These are phyloP conservation scores for Aplidium turbinatum DNA, from an alignment of 23 tunicate species.

Conservation along the genomic window DNA sequence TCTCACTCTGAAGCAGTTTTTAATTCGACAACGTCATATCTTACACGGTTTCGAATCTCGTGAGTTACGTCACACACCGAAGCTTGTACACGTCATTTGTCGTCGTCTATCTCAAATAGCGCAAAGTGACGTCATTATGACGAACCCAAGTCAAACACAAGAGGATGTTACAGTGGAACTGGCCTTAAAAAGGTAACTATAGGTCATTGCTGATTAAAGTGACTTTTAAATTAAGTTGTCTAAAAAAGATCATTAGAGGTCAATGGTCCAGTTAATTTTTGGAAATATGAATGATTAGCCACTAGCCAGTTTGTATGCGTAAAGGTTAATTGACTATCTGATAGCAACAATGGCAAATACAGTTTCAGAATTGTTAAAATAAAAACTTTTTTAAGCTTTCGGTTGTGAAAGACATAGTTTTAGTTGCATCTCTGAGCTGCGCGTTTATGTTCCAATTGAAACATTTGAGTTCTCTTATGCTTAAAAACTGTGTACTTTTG, in stretches of 20 bases:
- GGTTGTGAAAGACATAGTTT: too few species aligned
- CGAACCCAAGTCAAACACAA: not conserved
- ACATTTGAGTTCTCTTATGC: too few species aligned
- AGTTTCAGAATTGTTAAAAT: too few species aligned
- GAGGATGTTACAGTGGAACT: not conserved
- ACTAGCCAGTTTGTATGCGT: too few species aligned
- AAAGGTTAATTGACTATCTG: too few species aligned
- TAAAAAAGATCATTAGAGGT: not conserved
- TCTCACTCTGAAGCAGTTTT: constrained; percentile 72
- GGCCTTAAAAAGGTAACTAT: not conserved
- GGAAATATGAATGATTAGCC: too few species aligned
- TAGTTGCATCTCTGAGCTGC: too few species aligned
- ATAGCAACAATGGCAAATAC: too few species aligned
- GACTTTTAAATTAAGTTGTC: not conserved
- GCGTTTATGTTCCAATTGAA: too few species aligned
- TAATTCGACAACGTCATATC: constrained; percentile 72
- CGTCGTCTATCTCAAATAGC: constrained; percentile 49
- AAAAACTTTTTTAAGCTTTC: too few species aligned
- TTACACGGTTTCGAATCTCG: constrained; percentile 88
- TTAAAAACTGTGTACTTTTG: too few species aligned
- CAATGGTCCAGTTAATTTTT: too few species aligned
- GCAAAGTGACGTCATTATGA: not conserved
- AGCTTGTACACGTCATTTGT: constrained; percentile 67
- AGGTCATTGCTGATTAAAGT: not conserved
- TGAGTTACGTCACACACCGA: constrained; percentile 70